A percentile compares a stretch with the other conserved stretches of the same genome.
Evolutionary conservation across 92 coral and sea anemone species (phyloP).

Genomic region (Epizoanthus rinbou): DNA sequence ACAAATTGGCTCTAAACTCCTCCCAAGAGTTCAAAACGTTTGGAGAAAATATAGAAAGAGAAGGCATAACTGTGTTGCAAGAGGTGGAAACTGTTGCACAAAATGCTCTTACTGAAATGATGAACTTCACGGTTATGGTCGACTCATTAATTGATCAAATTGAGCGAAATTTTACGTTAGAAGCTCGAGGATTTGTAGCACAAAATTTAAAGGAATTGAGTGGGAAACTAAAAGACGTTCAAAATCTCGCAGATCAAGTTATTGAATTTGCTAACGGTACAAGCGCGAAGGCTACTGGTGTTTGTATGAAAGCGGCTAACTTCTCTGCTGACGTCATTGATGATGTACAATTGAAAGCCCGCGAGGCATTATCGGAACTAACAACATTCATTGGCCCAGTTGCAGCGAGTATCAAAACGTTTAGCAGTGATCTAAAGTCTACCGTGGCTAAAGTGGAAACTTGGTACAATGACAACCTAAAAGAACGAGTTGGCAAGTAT

Average conservation of each 20-base stretch:
- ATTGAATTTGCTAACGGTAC: conserved; percentile 90
- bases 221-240: conserved; percentile 70
- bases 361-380: conserved; percentile 70
- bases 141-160: conserved; percentile 75
- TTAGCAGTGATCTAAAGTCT: conserved; percentile 71
- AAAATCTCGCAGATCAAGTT: conserved; percentile 77
- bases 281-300: conserved; percentile 73
- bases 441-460: conserved; percentile 80
- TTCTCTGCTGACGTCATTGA: conserved; percentile 84
- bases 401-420: conserved; percentile 59
- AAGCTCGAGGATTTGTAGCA: conserved; percentile 72
- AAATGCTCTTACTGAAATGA: conserved; percentile 72
- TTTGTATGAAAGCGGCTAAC: conserved; percentile 76
- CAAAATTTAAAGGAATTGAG: conserved; percentile 65
- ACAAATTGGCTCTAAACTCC: conserved; percentile 74
- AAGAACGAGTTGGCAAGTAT: conserved; percentile 83
- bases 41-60: conserved; percentile 80
- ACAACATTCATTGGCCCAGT: conserved; percentile 80
- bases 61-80: conserved; percentile 72
- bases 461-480: conserved; percentile 86
- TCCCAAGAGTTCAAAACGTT: conserved; percentile 73
- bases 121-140: conserved; percentile 78
- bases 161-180: conserved; percentile 72
- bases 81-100: conserved; percentile 73
- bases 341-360: conserved; percentile 77